Base-by-base conservation (phyloP, 2,113 vertebrate species). In the Callipepla squamata region DNA sequence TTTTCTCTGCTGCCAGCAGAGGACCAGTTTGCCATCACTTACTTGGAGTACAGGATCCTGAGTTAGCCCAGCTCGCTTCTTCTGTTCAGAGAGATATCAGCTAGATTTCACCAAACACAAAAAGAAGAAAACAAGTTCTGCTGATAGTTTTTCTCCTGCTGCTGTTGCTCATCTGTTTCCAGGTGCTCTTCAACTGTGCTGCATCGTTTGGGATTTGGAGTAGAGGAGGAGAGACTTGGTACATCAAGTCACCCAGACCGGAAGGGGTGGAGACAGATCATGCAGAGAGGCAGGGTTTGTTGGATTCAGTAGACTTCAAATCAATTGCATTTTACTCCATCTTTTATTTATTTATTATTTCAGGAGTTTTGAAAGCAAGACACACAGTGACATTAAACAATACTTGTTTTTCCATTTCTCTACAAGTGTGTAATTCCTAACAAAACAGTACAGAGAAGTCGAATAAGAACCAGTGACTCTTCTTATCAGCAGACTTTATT, bases 221-320 rank as follows among this genome's bases (percentile, higher is more conserved):
- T 51, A 81, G 69, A 95, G 83, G 86, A 94, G 95, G 94, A 91
- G 92, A 96, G 91, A 68, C 82, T 90, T 91, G 62, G 68, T 72
- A 66, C 28, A 44, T 61, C 51, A 78, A 93, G 77, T 93, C 83
- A 96, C 80, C 58, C 89, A 3, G 0, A 40, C 50, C 6, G 42
- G 84, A 96, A 97, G 79, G 87, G 93, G 93, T 87, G 94, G 95
- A 51, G 95, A 94, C 86, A 40, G 48, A 75, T 53, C 47, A 72
- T 58, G 68, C 53, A 53, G 66, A 90, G 84, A 94, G 66, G 84
- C 73, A 89, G 86, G 85, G 66, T 86, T 88, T 79, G 77, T 53
- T 58, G 74, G 68, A 32, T 86, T 88, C 89, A 82, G 48, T 47
- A 80, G 75, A 30, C 63, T 83, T 19, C 47, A 9, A 93, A 95